phyloP scores from a whole-genome alignment of 2,888 invertebrate species.

The Suillia variegata region DNA sequence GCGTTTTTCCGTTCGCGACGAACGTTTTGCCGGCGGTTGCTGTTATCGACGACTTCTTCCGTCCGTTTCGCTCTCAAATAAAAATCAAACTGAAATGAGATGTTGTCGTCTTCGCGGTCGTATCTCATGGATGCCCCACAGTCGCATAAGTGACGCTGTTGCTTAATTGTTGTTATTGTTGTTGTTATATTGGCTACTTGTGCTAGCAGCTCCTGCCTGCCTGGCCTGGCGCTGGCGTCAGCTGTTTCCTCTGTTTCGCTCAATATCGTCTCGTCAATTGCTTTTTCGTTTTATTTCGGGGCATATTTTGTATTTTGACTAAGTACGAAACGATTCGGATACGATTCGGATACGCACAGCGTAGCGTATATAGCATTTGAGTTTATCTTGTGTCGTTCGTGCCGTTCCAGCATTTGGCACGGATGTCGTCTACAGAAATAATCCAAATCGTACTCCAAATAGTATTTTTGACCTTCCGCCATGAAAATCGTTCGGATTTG shows the following conservation, averaged over 20 bases:
- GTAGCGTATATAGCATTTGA: too few relatives aligned
- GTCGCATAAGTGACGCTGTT: neutral
- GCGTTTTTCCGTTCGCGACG: constrained; percentile 3
- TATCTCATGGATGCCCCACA: constrained; percentile 20
- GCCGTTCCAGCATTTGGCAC: too few relatives aligned
- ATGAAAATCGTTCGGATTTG: too few relatives aligned
- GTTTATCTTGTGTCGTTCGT: too few relatives aligned
- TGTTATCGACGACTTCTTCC: constrained; percentile 30
- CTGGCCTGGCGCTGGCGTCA: neutral
- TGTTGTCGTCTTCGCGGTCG: constrained; percentile 6
- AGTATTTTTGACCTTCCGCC: too few relatives aligned
- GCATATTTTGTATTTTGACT: too few relatives aligned
- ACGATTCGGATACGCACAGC: too few relatives aligned
- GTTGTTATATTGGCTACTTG: neutral
- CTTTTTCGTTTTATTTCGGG: neutral
- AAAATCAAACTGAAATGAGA: constrained; percentile 45
- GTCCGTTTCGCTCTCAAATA: constrained; percentile 48
- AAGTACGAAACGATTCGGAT: too few relatives aligned
- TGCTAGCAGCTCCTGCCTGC: neutral
- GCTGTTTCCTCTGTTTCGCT: neutral
- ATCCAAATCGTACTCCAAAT: too few relatives aligned
- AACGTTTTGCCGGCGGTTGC: neutral
- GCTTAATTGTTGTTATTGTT: constrained; percentile 16
- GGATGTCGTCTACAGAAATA: too few relatives aligned
- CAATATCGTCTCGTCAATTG: neutral